Base-by-base conservation (phyloP, 1,140 invertebrate species). In the Sarcophaga peregrina region DNA sequence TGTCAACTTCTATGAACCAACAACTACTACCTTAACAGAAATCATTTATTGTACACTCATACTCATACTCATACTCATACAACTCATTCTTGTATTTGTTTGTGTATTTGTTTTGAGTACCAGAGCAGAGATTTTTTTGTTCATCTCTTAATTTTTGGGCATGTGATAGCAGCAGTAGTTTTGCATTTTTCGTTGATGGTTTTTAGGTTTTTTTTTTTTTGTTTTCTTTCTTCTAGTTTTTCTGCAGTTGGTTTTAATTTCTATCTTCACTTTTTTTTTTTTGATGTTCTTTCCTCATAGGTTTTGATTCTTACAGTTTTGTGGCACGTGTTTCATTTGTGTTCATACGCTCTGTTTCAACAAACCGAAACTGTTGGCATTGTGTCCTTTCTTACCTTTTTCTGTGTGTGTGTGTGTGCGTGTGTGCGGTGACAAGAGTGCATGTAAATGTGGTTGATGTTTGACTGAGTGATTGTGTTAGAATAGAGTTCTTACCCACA, bases 401-500 rank as follows among this genome's bases (percentile, higher is more conserved):
- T 37, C n/a, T 68, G 7, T 25, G 17, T 68, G 8, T 68, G 62
- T 17, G 10, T 17, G 58, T 62, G 62, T 25, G 3, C 37, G 62
- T 72, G 6, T 72, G 62, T 20, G 20, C n/a, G 6, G 62, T 7
- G 58, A 8, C 6, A n/a, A 7, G 62, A 25, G 62, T 78, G 15
- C 25, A 75, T 13, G 9, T 58, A 58, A n/a, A 58, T 58, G 54
- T n/a, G 13, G 54, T 58, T 58, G 54, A 58, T 58, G 13, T 76
- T 76, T 76, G 74, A 76, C 45, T 76, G 74, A 76, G 47, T 76
- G 74, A 76, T 76, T 76, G n/a, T 58, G 46, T 76, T 47, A 15
- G 20, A 8, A 6, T 72, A 72, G 46, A 48, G 74, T n/a, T 0
- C 45, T 15, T 76, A 46, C 46, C 48, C 8, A 11, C 8, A 74